Conservation (phyloP, 2,888 invertebrate species). For the Piscicola geometra region DNA sequence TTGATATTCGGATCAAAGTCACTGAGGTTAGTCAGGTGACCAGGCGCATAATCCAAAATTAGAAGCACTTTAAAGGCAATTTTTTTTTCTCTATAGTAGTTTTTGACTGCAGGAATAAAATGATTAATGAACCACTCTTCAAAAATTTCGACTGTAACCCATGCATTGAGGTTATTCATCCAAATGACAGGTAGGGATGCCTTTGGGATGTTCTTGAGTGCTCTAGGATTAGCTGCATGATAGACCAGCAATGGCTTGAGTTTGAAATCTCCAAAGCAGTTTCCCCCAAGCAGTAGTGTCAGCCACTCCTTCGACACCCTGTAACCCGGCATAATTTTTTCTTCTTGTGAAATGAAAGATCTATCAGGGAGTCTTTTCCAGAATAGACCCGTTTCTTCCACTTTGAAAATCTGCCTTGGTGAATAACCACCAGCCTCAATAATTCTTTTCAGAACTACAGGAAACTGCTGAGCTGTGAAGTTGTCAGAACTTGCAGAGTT, state of each 20-base stretch:
- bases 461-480: not conserved
- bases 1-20: conserved; percentile 1
- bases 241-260: conserved; percentile 19
- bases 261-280: conserved; percentile 16
- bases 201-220: conserved; percentile 11
- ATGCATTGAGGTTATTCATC: conserved; percentile 11
- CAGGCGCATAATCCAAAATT: conserved; percentile 13
- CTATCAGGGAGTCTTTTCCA: conserved; percentile 17
- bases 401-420: conserved; percentile 16
- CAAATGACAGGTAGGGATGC: conserved; percentile 25
- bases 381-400: conserved; percentile 20
- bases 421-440: conserved; percentile 13
- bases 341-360: conserved; percentile 2
- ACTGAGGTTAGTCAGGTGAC: conserved; percentile 4
- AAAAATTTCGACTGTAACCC: conserved; percentile 2
- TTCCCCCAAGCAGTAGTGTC: conserved; percentile 17
- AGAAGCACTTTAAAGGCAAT: conserved; percentile 13
- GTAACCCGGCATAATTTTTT: conserved; percentile 1
- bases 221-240: conserved; percentile 22
- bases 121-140: conserved; percentile 17
- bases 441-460: not conserved
- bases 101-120: conserved; percentile 13
- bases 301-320: conserved; percentile 10
- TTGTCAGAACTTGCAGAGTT: not conserved
- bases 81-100: not conserved